Evolutionary conservation across 2,888 invertebrate species (phyloP).

Genomic region (Oconnorella tubifera): DNA sequence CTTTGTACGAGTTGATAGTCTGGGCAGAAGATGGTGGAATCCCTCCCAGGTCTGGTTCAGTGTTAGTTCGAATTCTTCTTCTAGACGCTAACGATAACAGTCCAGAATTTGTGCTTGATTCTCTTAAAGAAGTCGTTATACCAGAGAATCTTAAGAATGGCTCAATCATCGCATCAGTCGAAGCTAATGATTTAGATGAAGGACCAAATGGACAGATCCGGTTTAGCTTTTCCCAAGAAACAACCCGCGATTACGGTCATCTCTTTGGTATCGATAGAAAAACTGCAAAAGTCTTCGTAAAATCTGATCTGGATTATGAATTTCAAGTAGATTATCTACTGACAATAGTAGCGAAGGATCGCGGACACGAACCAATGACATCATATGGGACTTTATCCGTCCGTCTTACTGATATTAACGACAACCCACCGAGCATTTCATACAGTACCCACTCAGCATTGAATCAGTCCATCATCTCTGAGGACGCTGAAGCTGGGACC

Average conservation of each 20-base stretch:
- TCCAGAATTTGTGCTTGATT: neutral
- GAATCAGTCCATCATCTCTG: neutral
- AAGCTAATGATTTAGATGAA: neutral
- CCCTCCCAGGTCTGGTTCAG: neutral
- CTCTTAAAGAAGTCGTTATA: neutral
- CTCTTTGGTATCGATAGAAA: neutral
- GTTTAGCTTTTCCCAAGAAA: neutral
- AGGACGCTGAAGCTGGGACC: neutral
- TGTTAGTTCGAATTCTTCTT: neutral
- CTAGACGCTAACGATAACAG: conserved; percentile 1
- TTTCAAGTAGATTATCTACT: neutral
- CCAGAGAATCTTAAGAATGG: neutral
- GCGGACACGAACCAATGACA: neutral
- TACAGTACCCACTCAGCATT: neutral
- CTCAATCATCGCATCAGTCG: neutral
- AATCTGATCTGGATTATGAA: neutral
- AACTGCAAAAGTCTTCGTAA: neutral
- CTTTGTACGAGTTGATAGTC: neutral
- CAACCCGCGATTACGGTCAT: neutral
- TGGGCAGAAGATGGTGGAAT: neutral
- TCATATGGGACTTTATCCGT: neutral
- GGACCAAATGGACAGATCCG: neutral
- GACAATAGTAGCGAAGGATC: neutral
- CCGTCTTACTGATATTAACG: neutral
- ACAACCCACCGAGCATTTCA: neutral